Conservation (phyloP, 1,140 invertebrate species). For the Drosophila mauritiana region DNA sequence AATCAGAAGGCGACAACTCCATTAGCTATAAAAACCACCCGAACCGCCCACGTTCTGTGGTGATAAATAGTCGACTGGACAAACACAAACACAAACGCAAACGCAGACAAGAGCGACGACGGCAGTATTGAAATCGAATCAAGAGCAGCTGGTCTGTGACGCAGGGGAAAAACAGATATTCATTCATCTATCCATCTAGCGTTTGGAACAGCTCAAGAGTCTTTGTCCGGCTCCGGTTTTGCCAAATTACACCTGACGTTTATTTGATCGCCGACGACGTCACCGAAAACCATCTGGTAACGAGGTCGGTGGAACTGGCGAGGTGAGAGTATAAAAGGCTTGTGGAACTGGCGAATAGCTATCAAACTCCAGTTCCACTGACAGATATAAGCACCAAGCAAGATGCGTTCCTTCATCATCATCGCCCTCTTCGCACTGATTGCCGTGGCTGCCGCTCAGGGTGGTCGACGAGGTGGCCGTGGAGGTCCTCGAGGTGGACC, state of each 20-base stretch:
- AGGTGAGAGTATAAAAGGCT: conserved; percentile 39
- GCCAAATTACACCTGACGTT: conserved; percentile 18
- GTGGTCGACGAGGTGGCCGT: neutral
- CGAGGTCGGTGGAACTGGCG: neutral
- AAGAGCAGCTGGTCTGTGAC: conserved; percentile 45
- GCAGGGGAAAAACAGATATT: conserved; percentile 20
- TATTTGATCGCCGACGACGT: conserved; percentile 21
- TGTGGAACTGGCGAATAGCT: neutral
- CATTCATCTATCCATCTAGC: neutral
- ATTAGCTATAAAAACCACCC: conserved; percentile 28
- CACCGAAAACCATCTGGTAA: conserved; percentile 1
- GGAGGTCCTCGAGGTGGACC: conserved; percentile 9
- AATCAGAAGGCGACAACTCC: conserved; percentile 31
- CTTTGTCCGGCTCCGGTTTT: conserved; percentile 14
- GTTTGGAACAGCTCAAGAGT: conserved; percentile 9
- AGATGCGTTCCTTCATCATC: conserved; percentile 31
- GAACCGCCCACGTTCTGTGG: neutral
- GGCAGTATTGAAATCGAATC: conserved; percentile 32
- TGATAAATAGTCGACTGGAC: conserved; percentile 34
- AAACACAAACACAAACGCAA: conserved; percentile 3
- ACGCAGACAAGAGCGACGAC: neutral
- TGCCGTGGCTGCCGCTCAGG: conserved; percentile 35
- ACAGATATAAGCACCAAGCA: conserved; percentile 3
- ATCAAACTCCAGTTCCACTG: conserved; percentile 27
- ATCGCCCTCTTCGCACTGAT: conserved; percentile 33